Evolutionary conservation across 2,797 vertebrate species (phyloP), one percentile per base, ranked within the genome.

Genomic region (Trachops cirrhosus): DNA sequence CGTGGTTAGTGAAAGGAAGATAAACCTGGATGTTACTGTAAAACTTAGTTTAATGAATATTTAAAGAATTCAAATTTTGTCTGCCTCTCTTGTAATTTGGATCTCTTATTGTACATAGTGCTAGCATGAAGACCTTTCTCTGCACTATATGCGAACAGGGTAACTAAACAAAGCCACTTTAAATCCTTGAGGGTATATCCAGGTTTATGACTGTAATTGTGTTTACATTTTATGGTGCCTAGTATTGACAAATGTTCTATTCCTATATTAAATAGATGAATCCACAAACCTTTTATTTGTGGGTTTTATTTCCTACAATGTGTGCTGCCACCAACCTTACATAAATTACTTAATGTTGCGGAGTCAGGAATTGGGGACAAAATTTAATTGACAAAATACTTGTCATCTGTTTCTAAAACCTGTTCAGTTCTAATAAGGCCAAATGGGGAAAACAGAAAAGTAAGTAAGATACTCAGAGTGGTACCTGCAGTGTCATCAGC

Each of bases 151-250:
- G 96, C 96, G 97, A 86, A 98, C 98, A 98, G 98, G 98, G 97
- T 98, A 98, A 97, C 98, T 98, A 97, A 52, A 95, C 96, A 98
- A 96, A 97, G 97, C 94, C 91, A 59, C 94, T 71, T 98, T 95
- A 98, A 98, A 97, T 98, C 97, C 96, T 98, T 96, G 95, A 98
- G 98, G 97, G 97, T 97, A 97, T 97, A 97, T 98, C 99, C 99
- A 99, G 99, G 99, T 99, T 99, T 99, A 99, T 99, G 99, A 99
- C 98, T 98, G 98, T 98, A 98, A 98, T 98, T 98, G 99, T 99
- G 99, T 99, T 99, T 99, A 99, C 99, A 99, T 99, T 99, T 99
- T 99, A 99, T 99, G 99, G 99, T 99, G 99, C 99, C 99, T 99
- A 99, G 98, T 99, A 99, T 98, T 98, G 98, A 98, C 98, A 98